Conservation (phyloP, 1,140 invertebrate genomes). For the Glossosoma conforme region DNA sequence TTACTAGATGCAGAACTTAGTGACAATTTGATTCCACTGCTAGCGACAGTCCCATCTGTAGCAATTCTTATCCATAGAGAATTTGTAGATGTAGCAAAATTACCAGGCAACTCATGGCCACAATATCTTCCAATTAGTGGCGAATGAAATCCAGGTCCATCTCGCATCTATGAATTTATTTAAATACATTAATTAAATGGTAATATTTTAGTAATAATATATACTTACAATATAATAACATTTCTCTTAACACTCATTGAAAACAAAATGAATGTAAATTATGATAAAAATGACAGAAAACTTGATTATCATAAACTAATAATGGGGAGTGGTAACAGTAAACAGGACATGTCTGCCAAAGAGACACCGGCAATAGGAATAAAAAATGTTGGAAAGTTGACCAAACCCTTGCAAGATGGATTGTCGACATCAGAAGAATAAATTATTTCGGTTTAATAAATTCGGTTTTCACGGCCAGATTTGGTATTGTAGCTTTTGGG, state of each 20-base stretch:
- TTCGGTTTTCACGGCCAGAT: too few species aligned
- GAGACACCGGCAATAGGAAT: too few species aligned
- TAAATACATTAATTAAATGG: not conserved
- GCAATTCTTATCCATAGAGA: conserved; percentile 62
- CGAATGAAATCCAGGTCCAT: conserved; percentile 63
- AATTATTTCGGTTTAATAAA: too few species aligned
- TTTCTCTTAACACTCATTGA: too few species aligned
- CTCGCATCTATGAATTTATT: conserved; percentile 57
- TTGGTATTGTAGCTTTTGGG: too few species aligned
- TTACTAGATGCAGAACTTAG: conserved; percentile 9
- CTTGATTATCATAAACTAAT: not conserved
- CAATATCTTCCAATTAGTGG: conserved; percentile 60
- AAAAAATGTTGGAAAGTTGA: too few species aligned
- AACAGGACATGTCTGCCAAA: too few species aligned
- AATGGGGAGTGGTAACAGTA: too few species aligned
- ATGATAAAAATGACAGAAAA: conserved; percentile 1
- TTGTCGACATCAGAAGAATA: too few species aligned
- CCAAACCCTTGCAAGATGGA: too few species aligned
- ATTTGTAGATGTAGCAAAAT: conserved; percentile 53
- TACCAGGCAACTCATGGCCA: conserved; percentile 46
- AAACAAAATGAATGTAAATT: conserved; percentile 3
- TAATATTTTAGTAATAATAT: too few species aligned
- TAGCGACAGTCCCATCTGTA: conserved; percentile 56
- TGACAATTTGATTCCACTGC: conserved; percentile 62
- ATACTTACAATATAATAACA: not conserved